A percentile compares a stretch with the other conserved stretches of the same genome.
Conservation (phyloP, 2,797 vertebrate species). For the Decapterus maruadsi region DNA sequence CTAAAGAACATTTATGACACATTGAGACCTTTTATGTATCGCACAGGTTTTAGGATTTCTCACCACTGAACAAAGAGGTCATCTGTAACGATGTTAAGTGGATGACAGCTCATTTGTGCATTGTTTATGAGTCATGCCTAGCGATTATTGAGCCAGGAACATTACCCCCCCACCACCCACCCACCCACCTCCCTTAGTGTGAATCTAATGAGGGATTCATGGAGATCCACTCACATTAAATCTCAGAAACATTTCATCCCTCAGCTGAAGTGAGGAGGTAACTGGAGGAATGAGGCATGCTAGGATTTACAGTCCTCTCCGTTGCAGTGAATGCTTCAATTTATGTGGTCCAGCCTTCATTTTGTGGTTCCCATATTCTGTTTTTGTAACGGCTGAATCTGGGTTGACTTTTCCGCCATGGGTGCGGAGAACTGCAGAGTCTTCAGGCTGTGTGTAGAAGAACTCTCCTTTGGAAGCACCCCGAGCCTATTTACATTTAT, state of each 20-base stretch:
- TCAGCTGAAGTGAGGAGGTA: constrained; percentile 30
- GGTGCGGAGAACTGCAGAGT: constrained; percentile 50
- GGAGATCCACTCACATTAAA: constrained; percentile 56
- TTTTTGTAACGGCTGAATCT: constrained; percentile 72
- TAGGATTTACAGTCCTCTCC: constrained; percentile 45
- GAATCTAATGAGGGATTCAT: constrained; percentile 57
- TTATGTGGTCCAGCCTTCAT: constrained; percentile 64
- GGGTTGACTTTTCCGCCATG: constrained; percentile 57
- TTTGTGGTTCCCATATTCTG: constrained; percentile 66
- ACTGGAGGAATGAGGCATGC: constrained; percentile 22
- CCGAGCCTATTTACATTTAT: constrained; percentile 45
- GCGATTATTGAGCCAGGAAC: constrained; percentile 43
- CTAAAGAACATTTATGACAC: background rate
- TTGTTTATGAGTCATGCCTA: constrained; percentile 57
- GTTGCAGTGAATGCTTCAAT: constrained; percentile 53
- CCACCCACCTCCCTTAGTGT: constrained; percentile 41
- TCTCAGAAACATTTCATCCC: constrained; percentile 50
- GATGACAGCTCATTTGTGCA: constrained; percentile 55
- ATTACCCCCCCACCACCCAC: constrained; percentile 22
- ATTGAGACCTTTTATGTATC: constrained; percentile 22
- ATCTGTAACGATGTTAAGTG: constrained; percentile 41
- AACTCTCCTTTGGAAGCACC: constrained; percentile 31
- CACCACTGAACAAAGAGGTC: constrained; percentile 37
- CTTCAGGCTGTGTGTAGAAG: constrained; percentile 35
- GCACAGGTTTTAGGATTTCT: constrained; percentile 25